Base-by-base conservation (phyloP, 2,888 invertebrate species). In the Patella pellucida region DNA sequence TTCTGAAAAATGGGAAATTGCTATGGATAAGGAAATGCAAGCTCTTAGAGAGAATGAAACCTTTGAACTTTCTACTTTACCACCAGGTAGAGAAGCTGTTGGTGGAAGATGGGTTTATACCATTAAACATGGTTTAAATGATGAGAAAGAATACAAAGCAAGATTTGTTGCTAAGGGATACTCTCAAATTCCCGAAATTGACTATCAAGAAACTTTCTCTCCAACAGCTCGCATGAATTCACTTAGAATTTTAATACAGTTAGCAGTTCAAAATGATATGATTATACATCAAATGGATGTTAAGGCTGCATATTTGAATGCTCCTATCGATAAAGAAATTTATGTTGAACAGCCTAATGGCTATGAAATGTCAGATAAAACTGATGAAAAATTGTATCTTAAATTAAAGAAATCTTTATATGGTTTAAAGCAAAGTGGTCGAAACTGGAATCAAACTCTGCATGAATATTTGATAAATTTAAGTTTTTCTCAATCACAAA, bases 331-430 rank as follows among this genome's bases (percentile, higher is more conserved):
- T 54, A 52, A 56, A 54, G 76, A 76, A 52, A 31, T 73, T 15
- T 73, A 72, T 51, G n/a, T 76, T 16, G 69, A 74, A 69, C 73
- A 76, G 62, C 56, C 73, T 1, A 73, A 69, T 56, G 69, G 76
- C 15, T 76, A 74, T 73, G 51, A 31, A 56, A 62, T 56, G 12
- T 7, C 16, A 52, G 14, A 15, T 4, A 73, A 76, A 15, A 69
- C 15, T 56, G 56, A 62, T 70, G 67, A 76, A 50, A 73, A 69
- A 50, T 67, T 69, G 14, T 69, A 50, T 9, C 54, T 16, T 15
- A 74, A 62, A 41, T 54, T 76, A 23, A 76, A 73, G 50, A 73
- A 73, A 51, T 76, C 69, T 16, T 52, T 76, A 23, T 72, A 72
- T 68, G 68, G 76, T 16, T 54, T 72, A 12, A 76, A 72, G 31